Percentiles rank a stretch among this genome's conserved stretches.
These are phyloP conservation scores for Coenobita brevimanus DNA, from an alignment of 1,140 invertebrate genomes.

Conservation along the genomic window DNA sequence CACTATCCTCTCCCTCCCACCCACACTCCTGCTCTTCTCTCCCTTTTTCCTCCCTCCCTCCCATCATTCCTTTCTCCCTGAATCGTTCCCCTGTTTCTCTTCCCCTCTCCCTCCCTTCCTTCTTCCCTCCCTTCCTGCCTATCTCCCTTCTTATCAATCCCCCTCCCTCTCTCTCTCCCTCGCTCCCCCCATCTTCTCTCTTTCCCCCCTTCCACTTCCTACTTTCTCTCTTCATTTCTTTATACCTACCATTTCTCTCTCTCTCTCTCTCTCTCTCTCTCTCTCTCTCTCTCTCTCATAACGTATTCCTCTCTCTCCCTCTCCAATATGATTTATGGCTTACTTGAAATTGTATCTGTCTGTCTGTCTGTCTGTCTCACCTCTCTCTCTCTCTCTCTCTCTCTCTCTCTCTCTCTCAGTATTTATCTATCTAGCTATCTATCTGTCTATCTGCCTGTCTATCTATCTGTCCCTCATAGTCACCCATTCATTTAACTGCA, in stretches of 20 bases:
- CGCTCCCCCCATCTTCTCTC: background rate
- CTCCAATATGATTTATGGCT: conserved; percentile 17
- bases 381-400: too few relatives aligned
- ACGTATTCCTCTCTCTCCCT: background rate
- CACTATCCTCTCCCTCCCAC: background rate
- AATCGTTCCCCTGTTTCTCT: background rate
- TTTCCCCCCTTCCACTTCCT: background rate
- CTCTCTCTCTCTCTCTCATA: background rate
- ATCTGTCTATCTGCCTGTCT: too few relatives aligned
- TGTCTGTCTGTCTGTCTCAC: too few relatives aligned
- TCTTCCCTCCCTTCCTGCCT: background rate
- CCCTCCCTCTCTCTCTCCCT: background rate
- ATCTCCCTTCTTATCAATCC: background rate
- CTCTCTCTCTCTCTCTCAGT: too few relatives aligned
- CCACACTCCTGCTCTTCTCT: background rate
- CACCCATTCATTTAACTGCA: too few relatives aligned
- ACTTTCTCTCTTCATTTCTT: background rate
- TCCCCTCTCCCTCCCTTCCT: background rate
- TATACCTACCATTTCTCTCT: background rate
- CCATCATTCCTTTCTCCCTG: background rate
- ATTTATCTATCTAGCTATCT: too few relatives aligned
- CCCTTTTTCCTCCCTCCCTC: background rate
- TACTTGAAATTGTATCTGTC: conserved; percentile 30
- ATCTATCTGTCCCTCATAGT: too few relatives aligned
- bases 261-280: background rate